These are phyloP conservation scores for Scomberomorus guttatus DNA, from an alignment of 2,797 vertebrate species.

Conservation along the genomic window DNA sequence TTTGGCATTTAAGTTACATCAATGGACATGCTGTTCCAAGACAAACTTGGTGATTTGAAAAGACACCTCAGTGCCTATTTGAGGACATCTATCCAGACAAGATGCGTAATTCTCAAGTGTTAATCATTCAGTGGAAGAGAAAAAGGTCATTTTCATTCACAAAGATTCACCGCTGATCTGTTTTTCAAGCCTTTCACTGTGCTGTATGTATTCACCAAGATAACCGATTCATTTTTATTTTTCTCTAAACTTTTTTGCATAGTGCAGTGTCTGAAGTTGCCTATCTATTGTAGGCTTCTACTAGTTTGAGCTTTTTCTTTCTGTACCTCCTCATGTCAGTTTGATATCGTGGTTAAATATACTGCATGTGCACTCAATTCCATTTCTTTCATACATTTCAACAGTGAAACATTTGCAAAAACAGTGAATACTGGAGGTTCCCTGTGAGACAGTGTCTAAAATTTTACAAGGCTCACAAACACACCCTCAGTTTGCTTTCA, in stretches of 20 bases:
- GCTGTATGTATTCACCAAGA: not conserved
- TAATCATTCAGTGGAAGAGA: too few relatives aligned
- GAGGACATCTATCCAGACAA: not conserved
- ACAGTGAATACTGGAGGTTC: not conserved
- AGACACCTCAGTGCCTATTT: not conserved
- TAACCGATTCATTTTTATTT: not conserved
- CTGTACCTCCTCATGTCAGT: not conserved
- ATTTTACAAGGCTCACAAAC: not conserved
- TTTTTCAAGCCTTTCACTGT: not conserved
- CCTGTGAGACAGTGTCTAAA: not conserved
- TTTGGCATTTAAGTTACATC: not conserved
- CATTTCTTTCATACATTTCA: not conserved
- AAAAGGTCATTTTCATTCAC: too few relatives aligned
- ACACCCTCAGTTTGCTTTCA: not conserved
- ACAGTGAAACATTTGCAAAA: constrained; percentile 9
- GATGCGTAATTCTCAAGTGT: not conserved
- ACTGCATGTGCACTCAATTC: too few relatives aligned
- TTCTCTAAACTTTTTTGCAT: not conserved
- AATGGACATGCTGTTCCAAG: not conserved
- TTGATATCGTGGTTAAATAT: not conserved
- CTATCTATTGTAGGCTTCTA: not conserved
- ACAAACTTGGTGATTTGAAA: not conserved
- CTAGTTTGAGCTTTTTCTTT: not conserved
- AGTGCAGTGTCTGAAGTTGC: not conserved
- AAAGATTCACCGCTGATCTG: not conserved